Evolutionary conservation across 2,888 invertebrate genomes (phyloP).

Genomic region (Troides helena): DNA sequence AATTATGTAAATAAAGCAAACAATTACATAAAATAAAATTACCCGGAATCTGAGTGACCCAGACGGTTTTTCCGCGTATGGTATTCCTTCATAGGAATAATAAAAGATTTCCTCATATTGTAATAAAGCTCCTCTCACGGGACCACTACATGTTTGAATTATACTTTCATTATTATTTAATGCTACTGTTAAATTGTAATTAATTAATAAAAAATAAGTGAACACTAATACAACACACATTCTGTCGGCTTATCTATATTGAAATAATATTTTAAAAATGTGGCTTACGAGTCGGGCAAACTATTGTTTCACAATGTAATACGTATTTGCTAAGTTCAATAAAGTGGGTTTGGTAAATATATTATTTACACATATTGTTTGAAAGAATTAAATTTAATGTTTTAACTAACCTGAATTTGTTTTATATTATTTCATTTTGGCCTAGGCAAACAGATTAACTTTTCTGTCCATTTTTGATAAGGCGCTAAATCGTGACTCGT

Average conservation of each 20-base stretch:
- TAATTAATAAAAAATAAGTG: neutral
- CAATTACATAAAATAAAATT: constrained; percentile 22
- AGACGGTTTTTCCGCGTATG: constrained; percentile 40
- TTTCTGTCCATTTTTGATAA: too few relatives aligned
- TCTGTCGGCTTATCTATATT: neutral
- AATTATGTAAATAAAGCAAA: too few relatives aligned
- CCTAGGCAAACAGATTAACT: too few relatives aligned
- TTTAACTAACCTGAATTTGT: too few relatives aligned
- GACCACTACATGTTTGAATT: constrained; percentile 36
- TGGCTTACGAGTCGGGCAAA: neutral
- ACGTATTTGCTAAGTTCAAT: neutral
- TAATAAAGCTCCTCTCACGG: constrained; percentile 37
- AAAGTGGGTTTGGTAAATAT: neutral
- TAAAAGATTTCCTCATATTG: constrained; percentile 34
- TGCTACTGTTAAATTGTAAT: neutral
- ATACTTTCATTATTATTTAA: constrained; percentile 14
- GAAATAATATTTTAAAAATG: neutral
- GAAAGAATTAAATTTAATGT: too few relatives aligned
- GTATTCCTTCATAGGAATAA: constrained; percentile 43
- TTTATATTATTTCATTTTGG: too few relatives aligned
- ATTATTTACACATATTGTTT: neutral
- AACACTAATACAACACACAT: constrained; percentile 11
- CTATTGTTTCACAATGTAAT: neutral
- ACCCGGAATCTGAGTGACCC: neutral
- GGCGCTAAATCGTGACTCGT: too few relatives aligned